These are phyloP conservation scores for Steatocranus sp. DNA, from an alignment of 2,797 vertebrate genomes.

Conservation along the genomic window DNA sequence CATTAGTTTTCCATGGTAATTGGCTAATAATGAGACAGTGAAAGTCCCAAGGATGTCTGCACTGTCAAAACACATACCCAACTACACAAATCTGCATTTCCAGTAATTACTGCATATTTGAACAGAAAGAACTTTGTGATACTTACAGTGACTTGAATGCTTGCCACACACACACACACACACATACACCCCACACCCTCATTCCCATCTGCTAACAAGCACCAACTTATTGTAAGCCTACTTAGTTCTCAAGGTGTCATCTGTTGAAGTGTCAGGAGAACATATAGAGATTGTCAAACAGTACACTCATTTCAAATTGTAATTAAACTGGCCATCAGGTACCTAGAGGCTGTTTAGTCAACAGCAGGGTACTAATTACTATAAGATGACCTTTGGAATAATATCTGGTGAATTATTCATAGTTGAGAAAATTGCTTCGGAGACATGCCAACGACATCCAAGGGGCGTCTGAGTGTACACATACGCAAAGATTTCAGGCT, in stretches of 20 bases:
- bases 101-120: constrained; percentile 67
- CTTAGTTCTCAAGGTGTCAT: constrained; percentile 77
- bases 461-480: constrained; percentile 54
- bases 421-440: constrained; percentile 77
- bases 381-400: constrained; percentile 87
- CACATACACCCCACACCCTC: background rate
- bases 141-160: constrained; percentile 7
- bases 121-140: constrained; percentile 50
- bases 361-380: constrained; percentile 86
- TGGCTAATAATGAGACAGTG: constrained; percentile 68
- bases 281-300: constrained; percentile 83
- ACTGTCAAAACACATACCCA: constrained; percentile 62
- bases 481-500: constrained; percentile 44
- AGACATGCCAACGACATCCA: constrained; percentile 71
- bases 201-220: constrained; percentile 68
- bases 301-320: constrained; percentile 83
- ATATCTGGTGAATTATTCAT: constrained; percentile 87
- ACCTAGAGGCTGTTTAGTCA: constrained; percentile 86
- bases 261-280: constrained; percentile 72
- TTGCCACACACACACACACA: background rate
- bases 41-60: constrained; percentile 42
- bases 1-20: constrained; percentile 66
- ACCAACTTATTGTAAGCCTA: constrained; percentile 69
- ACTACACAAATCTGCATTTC: constrained; percentile 51
- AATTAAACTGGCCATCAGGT: constrained; percentile 85